Evolutionary conservation across 23 tunicate species (phyloP).

Genomic region (Clavelina lepadiformis): DNA sequence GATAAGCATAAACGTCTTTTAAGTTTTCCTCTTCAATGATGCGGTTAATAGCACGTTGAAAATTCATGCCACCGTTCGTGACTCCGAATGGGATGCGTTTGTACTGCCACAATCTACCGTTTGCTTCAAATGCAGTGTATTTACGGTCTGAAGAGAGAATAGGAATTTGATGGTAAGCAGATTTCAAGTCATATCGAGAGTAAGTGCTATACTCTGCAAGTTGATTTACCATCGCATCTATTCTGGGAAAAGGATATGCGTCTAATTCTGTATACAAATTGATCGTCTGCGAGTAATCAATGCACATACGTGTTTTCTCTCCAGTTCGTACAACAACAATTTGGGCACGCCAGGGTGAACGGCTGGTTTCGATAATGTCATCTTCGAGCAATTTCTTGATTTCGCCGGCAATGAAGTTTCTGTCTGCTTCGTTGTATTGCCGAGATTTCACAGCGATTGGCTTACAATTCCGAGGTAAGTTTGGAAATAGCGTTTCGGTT

Average conservation of each 20-base stretch:
- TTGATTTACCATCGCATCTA: neutral
- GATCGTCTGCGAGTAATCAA: conserved; percentile 9
- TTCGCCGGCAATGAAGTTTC: neutral
- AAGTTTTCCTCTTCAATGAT: conserved; percentile 2
- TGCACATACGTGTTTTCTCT: conserved; percentile 24
- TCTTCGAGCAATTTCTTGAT: neutral
- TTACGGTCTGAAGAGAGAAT: conserved; percentile 1
- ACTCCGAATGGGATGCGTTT: conserved; percentile 20
- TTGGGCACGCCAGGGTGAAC: conserved; percentile 30
- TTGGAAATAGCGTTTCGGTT: no score
- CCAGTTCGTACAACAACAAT: conserved; percentile 3
- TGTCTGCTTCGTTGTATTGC: no score
- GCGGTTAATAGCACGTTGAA: conserved; percentile 17
- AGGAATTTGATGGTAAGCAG: conserved; percentile 19
- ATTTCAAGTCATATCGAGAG: conserved; percentile 7
- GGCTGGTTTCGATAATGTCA: conserved; percentile 10
- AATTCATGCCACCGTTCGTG: conserved; percentile 20
- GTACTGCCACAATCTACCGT: conserved; percentile 9
- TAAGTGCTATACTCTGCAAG: conserved; percentile 10
- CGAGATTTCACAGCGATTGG: no score
- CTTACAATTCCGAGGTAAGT: no score
- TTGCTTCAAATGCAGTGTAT: conserved; percentile 17
- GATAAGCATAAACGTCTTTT: conserved; percentile 15
- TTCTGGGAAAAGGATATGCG: conserved; percentile 8
- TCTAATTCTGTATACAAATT: conserved; percentile 5